These are phyloP conservation scores for Hydractinia symbiolongicarpus DNA, from an alignment of 30 jellyfish, hydroid and myxozoan species.

Conservation along the genomic window DNA sequence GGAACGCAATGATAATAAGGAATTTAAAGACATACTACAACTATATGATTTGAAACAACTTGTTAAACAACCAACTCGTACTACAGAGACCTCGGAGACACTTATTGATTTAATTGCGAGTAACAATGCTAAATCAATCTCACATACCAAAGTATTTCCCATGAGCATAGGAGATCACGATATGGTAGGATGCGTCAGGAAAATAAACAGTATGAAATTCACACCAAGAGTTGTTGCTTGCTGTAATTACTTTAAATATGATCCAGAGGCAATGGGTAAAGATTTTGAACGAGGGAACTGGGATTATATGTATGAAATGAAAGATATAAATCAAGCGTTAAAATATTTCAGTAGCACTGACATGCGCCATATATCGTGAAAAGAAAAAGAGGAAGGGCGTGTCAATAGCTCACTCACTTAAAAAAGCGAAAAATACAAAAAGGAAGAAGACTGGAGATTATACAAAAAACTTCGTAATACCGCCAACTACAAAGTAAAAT, in stretches of 20 bases:
- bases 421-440: conserved; percentile 19
- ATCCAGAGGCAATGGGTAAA: neutral
- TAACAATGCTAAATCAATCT: conserved; percentile 16
- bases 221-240: too few relatives aligned
- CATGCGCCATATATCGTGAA: neutral
- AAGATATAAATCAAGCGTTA: too few relatives aligned
- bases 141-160: conserved; percentile 31
- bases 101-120: conserved; percentile 41
- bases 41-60: conserved; percentile 28
- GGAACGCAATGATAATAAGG: conserved; percentile 38
- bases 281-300: too few relatives aligned
- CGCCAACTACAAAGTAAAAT: neutral
- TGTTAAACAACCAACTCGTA: conserved; percentile 38
- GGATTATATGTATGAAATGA: too few relatives aligned
- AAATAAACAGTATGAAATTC: too few relatives aligned
- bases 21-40: conserved; percentile 17
- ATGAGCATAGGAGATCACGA: too few relatives aligned
- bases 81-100: conserved; percentile 34
- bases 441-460: conserved; percentile 10
- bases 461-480: neutral
- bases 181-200: too few relatives aligned
- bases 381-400: conserved; percentile 1
- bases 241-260: too few relatives aligned
- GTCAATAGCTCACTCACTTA: conserved; percentile 9
- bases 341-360: too few relatives aligned